Evolutionary conservation across 2,113 vertebrate genomes (phyloP).

Genomic region (Chiloscyllium plagiosum): DNA sequence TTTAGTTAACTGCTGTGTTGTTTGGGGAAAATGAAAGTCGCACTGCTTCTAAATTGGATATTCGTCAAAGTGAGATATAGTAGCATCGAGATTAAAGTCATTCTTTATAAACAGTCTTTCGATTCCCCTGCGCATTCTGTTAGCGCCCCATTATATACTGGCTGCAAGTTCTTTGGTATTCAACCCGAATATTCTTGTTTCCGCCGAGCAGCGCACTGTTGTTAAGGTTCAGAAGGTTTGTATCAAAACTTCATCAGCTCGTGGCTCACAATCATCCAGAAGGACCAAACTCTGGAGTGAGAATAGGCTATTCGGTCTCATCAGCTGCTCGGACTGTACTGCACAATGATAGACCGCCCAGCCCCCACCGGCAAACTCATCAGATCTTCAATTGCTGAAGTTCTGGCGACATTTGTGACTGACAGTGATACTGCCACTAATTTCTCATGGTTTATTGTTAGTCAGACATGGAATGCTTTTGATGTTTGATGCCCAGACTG

Average conservation of each 20-base stretch:
- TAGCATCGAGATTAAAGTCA: background rate
- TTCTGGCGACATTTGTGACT: background rate
- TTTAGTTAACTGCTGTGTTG: background rate
- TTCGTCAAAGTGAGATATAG: background rate
- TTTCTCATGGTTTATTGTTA: background rate
- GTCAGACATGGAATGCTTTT: background rate
- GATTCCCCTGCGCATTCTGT: background rate
- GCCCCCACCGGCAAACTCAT: background rate
- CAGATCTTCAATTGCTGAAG: background rate
- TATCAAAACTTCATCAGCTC: background rate
- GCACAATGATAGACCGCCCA: background rate
- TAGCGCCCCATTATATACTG: background rate
- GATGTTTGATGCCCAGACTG: background rate
- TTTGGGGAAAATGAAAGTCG: conserved; percentile 9
- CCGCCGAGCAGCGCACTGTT: background rate
- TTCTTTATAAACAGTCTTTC: background rate
- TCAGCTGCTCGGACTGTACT: background rate
- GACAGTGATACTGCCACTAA: background rate
- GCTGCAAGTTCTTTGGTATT: background rate
- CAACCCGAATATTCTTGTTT: background rate
- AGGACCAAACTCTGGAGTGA: background rate
- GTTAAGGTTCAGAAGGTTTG: background rate
- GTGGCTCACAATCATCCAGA: background rate
- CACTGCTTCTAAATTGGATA: background rate
- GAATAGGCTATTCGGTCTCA: background rate